Base-by-base conservation (phyloP, 2,888 invertebrate genomes). In the Endomychus coccineus region DNA sequence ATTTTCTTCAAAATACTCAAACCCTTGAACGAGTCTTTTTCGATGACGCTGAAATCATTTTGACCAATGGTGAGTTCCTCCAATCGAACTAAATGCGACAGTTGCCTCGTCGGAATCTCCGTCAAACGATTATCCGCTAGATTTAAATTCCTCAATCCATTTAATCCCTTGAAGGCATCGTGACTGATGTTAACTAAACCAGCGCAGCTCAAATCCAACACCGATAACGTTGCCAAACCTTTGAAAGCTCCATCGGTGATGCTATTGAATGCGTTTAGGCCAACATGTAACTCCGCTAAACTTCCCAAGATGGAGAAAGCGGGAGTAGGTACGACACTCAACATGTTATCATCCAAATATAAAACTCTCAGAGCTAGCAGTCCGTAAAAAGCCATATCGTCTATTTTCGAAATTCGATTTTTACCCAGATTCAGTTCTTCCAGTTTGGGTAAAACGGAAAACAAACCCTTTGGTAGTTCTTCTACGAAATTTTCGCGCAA, bases 341-440 rank as follows among this genome's bases (percentile, higher is more conserved):
- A 62, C 42, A 83, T 81, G 61, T 90, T 90, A 59, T 89, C 88
- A 56, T 90, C 88, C 44, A 90, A 68, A 61, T 85, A 86, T 9
- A 90, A 68, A 12, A 88, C 81, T 42, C 86, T 72, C 37, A 90
- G 68, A n/a, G 83, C 79, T 3, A 74, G 69, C 33, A 90, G 64
- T 2, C 84, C 86, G 33, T 80, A 77, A 51, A 90, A 84, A 2
- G 88, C 84, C 44, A 73, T 73, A 0, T 80, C 74, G 54, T 88
- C 86, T 27, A 90, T 81, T 53, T 77, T 76, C 11, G 82, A 80
- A 58, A 90, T 87, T 52, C 87, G 76, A 62, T 90, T 89, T 63
- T 86, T 80, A 10, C 88, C 88, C 42, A 90, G 70, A 67, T 90
- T 88, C 32, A 90, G 70, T 64, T 90, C 89, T 59, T 87, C 86